Conservation (phyloP, 2,797 vertebrate species). For the Sebastes nivosus region DNA sequence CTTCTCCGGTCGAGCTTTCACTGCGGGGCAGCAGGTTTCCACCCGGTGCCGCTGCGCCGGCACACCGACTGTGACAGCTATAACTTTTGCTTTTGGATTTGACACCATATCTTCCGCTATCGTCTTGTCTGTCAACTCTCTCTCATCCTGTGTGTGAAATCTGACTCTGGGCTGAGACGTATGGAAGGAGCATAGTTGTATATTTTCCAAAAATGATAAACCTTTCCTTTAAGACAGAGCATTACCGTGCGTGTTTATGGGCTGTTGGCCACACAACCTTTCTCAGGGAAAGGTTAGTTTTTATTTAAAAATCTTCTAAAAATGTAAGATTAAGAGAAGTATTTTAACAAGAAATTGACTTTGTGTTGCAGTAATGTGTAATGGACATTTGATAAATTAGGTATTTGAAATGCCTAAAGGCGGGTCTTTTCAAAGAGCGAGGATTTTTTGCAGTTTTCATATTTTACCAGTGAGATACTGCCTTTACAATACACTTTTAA, state of each 20-base stretch:
- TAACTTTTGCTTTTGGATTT: too few species aligned
- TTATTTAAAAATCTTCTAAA: background rate
- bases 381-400: background rate
- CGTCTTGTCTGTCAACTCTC: too few species aligned
- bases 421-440: background rate
- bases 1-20: too few species aligned
- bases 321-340: accelerated
- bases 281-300: background rate
- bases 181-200: background rate
- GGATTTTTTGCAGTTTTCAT: constrained; percentile 5
- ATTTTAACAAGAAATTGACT: background rate
- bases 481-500: constrained; percentile 40
- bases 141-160: too few species aligned
- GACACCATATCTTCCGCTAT: too few species aligned
- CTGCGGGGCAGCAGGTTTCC: too few species aligned
- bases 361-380: background rate
- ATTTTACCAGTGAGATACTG: constrained; percentile 25
- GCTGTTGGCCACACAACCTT: background rate
- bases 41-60: too few species aligned
- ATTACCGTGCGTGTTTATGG: background rate
- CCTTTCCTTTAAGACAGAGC: background rate
- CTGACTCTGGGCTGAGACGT: too few species aligned
- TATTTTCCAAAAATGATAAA: background rate
- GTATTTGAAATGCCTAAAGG: background rate
- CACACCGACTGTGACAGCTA: too few species aligned